phyloP scores from a whole-genome alignment of 2,888 invertebrate genomes.

The Gnatocerus cornutus region DNA sequence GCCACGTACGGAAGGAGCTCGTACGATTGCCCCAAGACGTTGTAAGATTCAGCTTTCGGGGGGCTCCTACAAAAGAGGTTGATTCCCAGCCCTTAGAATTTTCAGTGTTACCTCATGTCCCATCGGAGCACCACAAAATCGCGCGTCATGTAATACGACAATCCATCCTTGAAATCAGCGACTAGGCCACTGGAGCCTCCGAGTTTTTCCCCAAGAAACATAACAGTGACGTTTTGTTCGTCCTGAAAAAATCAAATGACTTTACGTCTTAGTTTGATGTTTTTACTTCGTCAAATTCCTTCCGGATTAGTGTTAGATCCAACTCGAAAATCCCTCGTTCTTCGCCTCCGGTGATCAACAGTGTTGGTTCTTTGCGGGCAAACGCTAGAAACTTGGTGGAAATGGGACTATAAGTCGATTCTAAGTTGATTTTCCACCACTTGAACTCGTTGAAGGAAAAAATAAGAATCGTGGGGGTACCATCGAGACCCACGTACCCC shows the following conservation, averaged over 20 bases:
- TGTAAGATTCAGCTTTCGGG: conserved; percentile 65
- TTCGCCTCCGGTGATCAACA: conserved; percentile 66
- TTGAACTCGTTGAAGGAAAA: conserved; percentile 61
- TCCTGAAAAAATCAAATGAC: conserved; percentile 47
- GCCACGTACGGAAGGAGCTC: conserved; percentile 64
- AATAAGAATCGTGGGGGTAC: conserved; percentile 60
- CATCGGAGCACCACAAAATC: conserved; percentile 71
- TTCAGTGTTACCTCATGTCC: conserved; percentile 66
- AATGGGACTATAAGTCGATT: conserved; percentile 54
- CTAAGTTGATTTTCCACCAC: conserved; percentile 66
- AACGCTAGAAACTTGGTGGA: conserved; percentile 65
- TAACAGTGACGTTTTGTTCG: conserved; percentile 53
- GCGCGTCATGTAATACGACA: conserved; percentile 70
- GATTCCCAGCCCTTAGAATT: conserved; percentile 70
- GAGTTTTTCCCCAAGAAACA: conserved; percentile 69
- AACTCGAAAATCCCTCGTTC: conserved; percentile 64
- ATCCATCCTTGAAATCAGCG: conserved; percentile 68
- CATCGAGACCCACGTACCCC: conserved; percentile 68
- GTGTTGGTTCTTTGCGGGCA: conserved; percentile 61
- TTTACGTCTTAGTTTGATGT: no score
- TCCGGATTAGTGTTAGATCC: conserved; percentile 50
- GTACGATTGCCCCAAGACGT: conserved; percentile 65
- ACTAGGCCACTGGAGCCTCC: conserved; percentile 69
- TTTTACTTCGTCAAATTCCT: conserved; percentile 20
- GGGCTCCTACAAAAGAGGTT: conserved; percentile 68